Evolutionary conservation across 2,888 invertebrate genomes (phyloP).

Genomic region (Drosophila atripex): DNA sequence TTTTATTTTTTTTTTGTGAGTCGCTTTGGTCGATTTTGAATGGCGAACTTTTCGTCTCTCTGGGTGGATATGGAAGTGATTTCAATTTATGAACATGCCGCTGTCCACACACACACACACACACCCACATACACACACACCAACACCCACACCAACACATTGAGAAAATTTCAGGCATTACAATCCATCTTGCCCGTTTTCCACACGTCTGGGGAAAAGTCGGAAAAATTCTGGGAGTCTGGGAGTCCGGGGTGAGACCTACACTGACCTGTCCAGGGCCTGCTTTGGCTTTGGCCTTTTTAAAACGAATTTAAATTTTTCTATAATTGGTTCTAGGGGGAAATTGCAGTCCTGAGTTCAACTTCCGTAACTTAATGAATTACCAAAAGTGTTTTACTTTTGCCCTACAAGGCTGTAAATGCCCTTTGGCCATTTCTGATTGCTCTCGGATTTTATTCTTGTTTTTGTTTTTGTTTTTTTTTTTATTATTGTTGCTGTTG

Average conservation of each 20-base stretch:
- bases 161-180: conserved; percentile 30
- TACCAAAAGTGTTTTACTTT: conserved; percentile 82
- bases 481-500: conserved; percentile 1
- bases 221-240: conserved; percentile 10
- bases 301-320: conserved; percentile 82
- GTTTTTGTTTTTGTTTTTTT: too few relatives aligned
- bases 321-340: conserved; percentile 84
- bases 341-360: conserved; percentile 84
- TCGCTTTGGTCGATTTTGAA: conserved; percentile 66
- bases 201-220: conserved; percentile 31
- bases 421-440: conserved; percentile 37
- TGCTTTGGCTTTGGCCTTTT: conserved; percentile 60
- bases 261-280: too few relatives aligned
- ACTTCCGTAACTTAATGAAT: conserved; percentile 85
- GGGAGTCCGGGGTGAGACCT: not conserved
- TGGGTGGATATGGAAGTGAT: conserved; percentile 80
- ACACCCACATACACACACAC: conserved; percentile 7
- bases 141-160: conserved; percentile 20
- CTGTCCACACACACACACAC: conserved; percentile 68
- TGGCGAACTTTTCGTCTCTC: conserved; percentile 69
- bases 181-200: conserved; percentile 60
- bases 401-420: conserved; percentile 41
- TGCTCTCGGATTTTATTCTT: conserved; percentile 16
- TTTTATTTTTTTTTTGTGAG: conserved; percentile 38
- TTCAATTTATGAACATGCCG: conserved; percentile 83